Evolutionary conservation across 2,797 vertebrate species (phyloP).

Genomic region (Sebastes kiyomatsui): DNA sequence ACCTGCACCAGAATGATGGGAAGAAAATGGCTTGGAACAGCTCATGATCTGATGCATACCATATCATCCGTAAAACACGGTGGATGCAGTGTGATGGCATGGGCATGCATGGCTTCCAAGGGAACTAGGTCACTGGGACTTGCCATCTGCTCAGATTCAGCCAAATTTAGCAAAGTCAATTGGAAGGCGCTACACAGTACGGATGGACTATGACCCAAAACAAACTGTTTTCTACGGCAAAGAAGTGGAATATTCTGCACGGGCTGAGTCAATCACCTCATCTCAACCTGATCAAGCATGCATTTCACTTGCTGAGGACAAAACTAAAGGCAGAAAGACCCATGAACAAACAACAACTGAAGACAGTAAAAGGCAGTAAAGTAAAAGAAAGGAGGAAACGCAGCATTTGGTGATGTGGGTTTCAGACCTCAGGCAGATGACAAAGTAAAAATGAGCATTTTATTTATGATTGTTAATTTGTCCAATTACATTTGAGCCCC

Average conservation of each 20-base stretch:
- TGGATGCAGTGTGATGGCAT: neutral
- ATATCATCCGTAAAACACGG: neutral
- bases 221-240: constrained; percentile 7
- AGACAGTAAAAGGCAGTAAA: neutral
- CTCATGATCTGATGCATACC: neutral
- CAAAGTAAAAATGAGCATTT: no score
- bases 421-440: neutral
- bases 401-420: neutral
- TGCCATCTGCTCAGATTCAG: constrained; percentile 10
- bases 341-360: neutral
- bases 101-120: neutral
- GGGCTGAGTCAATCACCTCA: neutral
- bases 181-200: constrained; percentile 47
- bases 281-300: neutral
- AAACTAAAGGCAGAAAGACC: neutral
- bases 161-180: constrained; percentile 47
- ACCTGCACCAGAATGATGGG: neutral
- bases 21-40: neutral
- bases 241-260: neutral
- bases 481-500: no score
- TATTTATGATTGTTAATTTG: no score
- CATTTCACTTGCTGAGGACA: neutral
- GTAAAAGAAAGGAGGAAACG: neutral
- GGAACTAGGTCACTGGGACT: neutral
- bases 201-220: constrained; percentile 52